Evolutionary conservation across 2,113 vertebrate genomes (phyloP).

Genomic region (Desmodus rotundus): DNA sequence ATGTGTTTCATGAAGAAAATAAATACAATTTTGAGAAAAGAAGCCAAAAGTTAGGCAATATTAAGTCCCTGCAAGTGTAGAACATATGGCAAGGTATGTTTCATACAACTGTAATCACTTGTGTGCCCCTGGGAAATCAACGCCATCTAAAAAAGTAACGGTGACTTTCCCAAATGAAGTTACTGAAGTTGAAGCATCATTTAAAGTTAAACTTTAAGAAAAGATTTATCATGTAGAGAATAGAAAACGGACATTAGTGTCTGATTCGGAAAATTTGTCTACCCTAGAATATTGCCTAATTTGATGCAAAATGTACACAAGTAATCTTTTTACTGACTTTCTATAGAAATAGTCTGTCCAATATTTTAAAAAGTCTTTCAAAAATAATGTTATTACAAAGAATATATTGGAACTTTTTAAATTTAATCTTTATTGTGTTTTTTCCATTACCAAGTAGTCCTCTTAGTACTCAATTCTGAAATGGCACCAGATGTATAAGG

Average conservation of each 20-base stretch:
- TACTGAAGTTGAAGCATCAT: constrained; percentile 9
- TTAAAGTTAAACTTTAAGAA: constrained; percentile 5
- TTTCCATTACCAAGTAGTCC: background rate
- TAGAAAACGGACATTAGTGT: background rate
- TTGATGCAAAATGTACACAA: background rate
- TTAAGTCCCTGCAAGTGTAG: background rate
- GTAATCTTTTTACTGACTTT: background rate
- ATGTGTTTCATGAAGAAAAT: background rate
- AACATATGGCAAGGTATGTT: constrained; percentile 30
- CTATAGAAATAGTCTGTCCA: background rate
- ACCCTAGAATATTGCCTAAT: background rate
- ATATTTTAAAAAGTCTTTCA: constrained; percentile 17
- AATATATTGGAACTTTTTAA: background rate
- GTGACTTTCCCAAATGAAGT: constrained; percentile 13
- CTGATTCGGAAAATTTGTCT: background rate
- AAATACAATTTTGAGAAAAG: background rate
- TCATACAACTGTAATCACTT: constrained; percentile 14
- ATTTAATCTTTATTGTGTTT: too few relatives aligned
- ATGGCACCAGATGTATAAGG: background rate
- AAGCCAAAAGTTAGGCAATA: constrained; percentile 12
- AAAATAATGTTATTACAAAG: background rate
- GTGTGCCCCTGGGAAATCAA: constrained; percentile 20
- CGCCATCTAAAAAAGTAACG: constrained; percentile 13
- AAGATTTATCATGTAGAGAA: background rate
- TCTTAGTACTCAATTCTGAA: background rate